A percentile compares a stretch with the other conserved stretches of the same genome.
Evolutionary conservation across 2,888 invertebrate species (phyloP).

Genomic region (Pterostichus madidus): DNA sequence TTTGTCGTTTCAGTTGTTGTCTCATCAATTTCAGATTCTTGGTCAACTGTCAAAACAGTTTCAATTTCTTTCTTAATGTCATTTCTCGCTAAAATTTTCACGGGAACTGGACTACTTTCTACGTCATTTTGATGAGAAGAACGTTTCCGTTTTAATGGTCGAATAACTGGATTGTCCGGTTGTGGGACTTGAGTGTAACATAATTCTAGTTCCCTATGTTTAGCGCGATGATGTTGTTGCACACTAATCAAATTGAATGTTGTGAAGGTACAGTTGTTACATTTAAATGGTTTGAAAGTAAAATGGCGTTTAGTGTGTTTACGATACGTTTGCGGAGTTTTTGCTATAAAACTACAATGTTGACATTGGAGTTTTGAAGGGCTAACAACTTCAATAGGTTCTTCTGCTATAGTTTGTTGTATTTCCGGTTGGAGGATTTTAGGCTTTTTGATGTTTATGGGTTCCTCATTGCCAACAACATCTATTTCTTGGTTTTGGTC

Average conservation of each 20-base stretch:
- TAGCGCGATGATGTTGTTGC: constrained; percentile 72
- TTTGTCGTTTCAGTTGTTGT: not conserved
- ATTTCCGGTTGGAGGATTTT: constrained; percentile 71
- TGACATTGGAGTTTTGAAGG: constrained; percentile 62
- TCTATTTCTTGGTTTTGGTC: constrained; percentile 64
- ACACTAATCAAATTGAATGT: constrained; percentile 72
- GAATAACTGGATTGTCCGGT: not conserved
- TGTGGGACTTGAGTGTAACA: constrained; percentile 5
- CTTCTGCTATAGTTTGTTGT: no score
- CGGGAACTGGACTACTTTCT: constrained; percentile 53
- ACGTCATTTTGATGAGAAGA: constrained; percentile 44
- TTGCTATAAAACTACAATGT: constrained; percentile 56
- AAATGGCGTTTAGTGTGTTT: constrained; percentile 78
- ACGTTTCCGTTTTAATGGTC: constrained; percentile 49
- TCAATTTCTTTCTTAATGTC: constrained; percentile 1
- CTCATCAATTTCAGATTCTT: not conserved
- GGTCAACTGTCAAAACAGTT: no score
- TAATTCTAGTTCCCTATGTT: constrained; percentile 69
- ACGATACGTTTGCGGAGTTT: constrained; percentile 70
- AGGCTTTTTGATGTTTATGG: no score
- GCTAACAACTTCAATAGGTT: not conserved
- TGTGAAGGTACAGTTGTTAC: constrained; percentile 76
- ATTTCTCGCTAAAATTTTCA: constrained; percentile 55
- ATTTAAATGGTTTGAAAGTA: constrained; percentile 77
- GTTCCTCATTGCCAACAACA: constrained; percentile 68